Percentiles rank a stretch among this genome's conserved stretches.
phyloP scores from a whole-genome alignment of 2,888 invertebrate species.

The Caenorhabditis wallacei region DNA sequence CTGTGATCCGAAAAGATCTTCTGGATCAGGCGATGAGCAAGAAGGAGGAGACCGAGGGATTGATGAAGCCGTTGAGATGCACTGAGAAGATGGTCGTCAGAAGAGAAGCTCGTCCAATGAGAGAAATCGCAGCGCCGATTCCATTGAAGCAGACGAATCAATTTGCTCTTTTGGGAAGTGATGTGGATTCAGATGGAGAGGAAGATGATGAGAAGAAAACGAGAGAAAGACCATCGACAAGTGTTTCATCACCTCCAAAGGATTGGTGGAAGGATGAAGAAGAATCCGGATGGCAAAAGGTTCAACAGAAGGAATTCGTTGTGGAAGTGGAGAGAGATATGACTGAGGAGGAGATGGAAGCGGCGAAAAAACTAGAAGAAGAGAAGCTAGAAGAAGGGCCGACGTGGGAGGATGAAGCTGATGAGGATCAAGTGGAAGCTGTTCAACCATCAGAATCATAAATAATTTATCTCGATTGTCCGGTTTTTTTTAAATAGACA shows the following conservation, averaged over 20 bases:
- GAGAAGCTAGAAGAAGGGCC: constrained; percentile 34
- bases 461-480: constrained; percentile 14
- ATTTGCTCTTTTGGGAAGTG: constrained; percentile 63
- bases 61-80: constrained; percentile 56
- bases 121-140: constrained; percentile 44
- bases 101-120: constrained; percentile 54
- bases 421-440: constrained; percentile 41
- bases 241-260: constrained; percentile 39
- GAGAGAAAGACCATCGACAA: neutral
- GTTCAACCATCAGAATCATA: constrained; percentile 2
- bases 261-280: constrained; percentile 67
- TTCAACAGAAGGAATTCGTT: constrained; percentile 50
- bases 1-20: constrained; percentile 61
- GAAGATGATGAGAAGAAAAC: constrained; percentile 28
- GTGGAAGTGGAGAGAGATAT: constrained; percentile 52
- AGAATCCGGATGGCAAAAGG: constrained; percentile 49
- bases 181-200: constrained; percentile 60
- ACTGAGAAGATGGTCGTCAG: constrained; percentile 64
- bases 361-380: constrained; percentile 9
- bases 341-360: constrained; percentile 44
- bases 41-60: constrained; percentile 54
- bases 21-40: constrained; percentile 63
- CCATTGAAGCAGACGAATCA: constrained; percentile 62
- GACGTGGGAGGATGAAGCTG: constrained; percentile 50
- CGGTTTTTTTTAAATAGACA: constrained; percentile 13